These are phyloP conservation scores for Chunga burmeisteri DNA, from an alignment of 2,113 vertebrate genomes.

Conservation along the genomic window DNA sequence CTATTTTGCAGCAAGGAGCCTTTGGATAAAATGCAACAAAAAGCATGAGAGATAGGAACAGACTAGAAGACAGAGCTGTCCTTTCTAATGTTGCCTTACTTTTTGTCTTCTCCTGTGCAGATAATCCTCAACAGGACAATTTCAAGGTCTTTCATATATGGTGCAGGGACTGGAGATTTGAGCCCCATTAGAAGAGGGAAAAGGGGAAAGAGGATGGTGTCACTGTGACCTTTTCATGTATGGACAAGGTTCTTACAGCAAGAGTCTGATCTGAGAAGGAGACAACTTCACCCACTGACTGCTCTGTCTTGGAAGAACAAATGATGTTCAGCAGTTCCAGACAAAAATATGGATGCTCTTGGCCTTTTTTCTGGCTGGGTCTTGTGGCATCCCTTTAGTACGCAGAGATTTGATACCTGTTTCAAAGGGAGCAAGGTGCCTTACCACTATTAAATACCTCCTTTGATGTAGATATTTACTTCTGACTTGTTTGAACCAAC, in stretches of 20 bases:
- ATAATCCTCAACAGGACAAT: neutral
- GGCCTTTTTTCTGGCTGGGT: neutral
- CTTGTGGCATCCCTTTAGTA: neutral
- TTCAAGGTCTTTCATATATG: neutral
- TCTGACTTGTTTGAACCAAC: neutral
- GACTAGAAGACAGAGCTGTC: neutral
- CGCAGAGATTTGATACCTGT: neutral
- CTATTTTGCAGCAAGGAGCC: neutral
- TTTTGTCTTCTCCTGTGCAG: neutral
- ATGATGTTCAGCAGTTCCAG: neutral
- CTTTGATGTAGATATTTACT: neutral
- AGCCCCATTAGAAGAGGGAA: neutral
- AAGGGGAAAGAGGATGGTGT: neutral
- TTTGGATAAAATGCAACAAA: neutral
- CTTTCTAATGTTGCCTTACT: neutral
- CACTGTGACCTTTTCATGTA: neutral
- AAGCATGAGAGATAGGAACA: neutral
- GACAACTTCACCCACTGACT: neutral
- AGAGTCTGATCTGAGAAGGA: neutral
- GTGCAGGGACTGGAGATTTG: neutral
- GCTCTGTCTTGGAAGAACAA: neutral
- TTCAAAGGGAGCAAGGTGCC: neutral
- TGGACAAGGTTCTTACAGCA: rapidly evolving
- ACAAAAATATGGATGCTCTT: neutral
- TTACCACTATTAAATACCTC: neutral